Evolutionary conservation across 1,140 invertebrate genomes (phyloP).

Genomic region (Vollenhovia emeryi): DNA sequence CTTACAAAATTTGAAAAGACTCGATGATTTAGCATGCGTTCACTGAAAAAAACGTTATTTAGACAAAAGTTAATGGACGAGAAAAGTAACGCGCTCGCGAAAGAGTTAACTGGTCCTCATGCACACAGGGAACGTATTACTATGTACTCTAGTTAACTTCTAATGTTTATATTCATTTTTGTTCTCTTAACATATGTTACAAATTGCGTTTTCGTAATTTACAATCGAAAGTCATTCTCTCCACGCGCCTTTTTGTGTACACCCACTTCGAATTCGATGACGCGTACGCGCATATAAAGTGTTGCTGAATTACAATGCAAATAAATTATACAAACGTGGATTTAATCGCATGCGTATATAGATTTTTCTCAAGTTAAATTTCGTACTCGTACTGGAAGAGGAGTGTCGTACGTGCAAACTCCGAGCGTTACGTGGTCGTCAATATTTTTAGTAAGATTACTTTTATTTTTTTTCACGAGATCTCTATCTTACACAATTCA

Average conservation of each 20-base stretch:
- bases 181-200: constrained; percentile 2
- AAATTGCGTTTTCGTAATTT: not conserved
- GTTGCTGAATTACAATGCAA: not conserved
- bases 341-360: not conserved
- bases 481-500: not conserved
- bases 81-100: too few species aligned
- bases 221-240: not conserved
- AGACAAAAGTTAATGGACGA: too few species aligned
- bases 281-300: not conserved
- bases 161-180: constrained; percentile 1
- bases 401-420: not conserved
- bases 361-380: not conserved
- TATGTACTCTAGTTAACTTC: not conserved
- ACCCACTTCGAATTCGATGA: not conserved
- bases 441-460: not conserved
- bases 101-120: too few species aligned
- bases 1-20: too few species aligned
- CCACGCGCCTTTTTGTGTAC: not conserved
- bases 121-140: not conserved
- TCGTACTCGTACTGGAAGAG: not conserved
- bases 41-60: too few species aligned
- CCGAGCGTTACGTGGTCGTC: not conserved
- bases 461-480: not conserved
- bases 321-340: not conserved
- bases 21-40: too few species aligned